Evolutionary conservation across 2,888 invertebrate species (phyloP).

Genomic region (Mamestra brassicae): DNA sequence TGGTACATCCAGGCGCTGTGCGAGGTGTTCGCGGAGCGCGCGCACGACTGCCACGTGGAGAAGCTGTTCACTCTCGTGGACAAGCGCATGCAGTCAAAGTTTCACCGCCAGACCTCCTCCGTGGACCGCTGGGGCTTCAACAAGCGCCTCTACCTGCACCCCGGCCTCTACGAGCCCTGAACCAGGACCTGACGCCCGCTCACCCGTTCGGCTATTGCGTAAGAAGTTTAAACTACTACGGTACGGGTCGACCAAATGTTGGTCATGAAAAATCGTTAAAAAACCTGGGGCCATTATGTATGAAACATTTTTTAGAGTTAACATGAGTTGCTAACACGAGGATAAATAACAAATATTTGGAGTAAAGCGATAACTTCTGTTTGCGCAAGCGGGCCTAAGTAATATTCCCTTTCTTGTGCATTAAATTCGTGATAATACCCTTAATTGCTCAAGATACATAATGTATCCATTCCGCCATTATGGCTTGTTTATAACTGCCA

Average conservation of each 20-base stretch:
- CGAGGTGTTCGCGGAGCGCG: conserved; percentile 92
- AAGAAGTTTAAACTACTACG: conserved; percentile 7
- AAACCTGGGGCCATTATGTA: no score
- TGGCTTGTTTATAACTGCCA: background rate
- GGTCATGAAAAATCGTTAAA: no score
- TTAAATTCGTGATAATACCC: background rate
- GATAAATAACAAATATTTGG: background rate
- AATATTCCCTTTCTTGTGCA: background rate
- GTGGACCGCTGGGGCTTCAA: conserved; percentile 93
- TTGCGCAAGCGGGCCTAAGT: background rate
- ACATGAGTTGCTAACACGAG: no score
- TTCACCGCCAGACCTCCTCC: conserved; percentile 91
- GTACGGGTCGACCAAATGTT: background rate
- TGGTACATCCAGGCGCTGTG: conserved; percentile 94
- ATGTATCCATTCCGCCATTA: background rate
- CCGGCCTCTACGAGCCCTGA: conserved; percentile 89
- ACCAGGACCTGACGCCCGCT: background rate
- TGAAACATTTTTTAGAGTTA: no score
- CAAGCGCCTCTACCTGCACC: conserved; percentile 92
- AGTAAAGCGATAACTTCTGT: background rate
- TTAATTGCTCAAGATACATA: conserved; percentile 10
- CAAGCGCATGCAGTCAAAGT: conserved; percentile 79
- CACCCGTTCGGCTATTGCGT: background rate
- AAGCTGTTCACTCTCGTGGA: conserved; percentile 92
- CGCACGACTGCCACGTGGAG: conserved; percentile 92